Evolutionary conservation across 2,113 vertebrate species (phyloP), one percentile per base, ranked within the genome.

Genomic region (Centropristis striata): DNA sequence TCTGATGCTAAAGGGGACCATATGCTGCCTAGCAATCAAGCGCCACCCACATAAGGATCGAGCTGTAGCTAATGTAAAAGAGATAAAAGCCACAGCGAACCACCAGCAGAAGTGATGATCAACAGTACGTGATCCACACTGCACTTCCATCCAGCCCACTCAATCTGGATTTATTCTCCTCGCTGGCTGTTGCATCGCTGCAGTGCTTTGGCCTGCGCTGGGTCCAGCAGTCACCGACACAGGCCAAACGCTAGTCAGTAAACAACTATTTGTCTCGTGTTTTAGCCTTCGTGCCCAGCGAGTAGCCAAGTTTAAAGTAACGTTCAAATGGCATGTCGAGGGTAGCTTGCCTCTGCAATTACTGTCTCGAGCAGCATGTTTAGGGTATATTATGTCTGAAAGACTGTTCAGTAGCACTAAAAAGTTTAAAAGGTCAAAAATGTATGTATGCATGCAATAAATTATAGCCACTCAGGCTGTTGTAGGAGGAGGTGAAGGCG

Each of bases 1-100:
- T 86, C 68, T 78, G 85, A 82, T 80, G 71, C 69, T 86, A 75
- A 32, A 90, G 71, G 79, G 83, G 78, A 87, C 92, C 92, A 87
- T 94, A 92, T 92, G 90, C 87, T 90, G 87, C 86, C 69, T 78
- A 71, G 85, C 89, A 94, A 91, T 94, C 91, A 90, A 78, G 85
- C 88, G 0, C 89, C 87, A 83, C 91, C 90, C 92, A 91, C 90
- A 86, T 92, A 70, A 71, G 77, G 88, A 87, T 84, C 4, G 71
- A 88, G 80, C 73, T 8, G 58, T 39, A 78, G 84, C 70, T 86
- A 84, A 93, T 86, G 87, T 84, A 84, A 81, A 83, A 91, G 85
- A 90, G 88, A 93, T 91, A 88, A 92, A 91, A 90, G 90, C 87
- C 78, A 55, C 67, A 77, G 81, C 58, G 47, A 82, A 87, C 66